Base-by-base conservation (phyloP, 1,140 invertebrate genomes). In the Cyrtorhinus lividipennis region DNA sequence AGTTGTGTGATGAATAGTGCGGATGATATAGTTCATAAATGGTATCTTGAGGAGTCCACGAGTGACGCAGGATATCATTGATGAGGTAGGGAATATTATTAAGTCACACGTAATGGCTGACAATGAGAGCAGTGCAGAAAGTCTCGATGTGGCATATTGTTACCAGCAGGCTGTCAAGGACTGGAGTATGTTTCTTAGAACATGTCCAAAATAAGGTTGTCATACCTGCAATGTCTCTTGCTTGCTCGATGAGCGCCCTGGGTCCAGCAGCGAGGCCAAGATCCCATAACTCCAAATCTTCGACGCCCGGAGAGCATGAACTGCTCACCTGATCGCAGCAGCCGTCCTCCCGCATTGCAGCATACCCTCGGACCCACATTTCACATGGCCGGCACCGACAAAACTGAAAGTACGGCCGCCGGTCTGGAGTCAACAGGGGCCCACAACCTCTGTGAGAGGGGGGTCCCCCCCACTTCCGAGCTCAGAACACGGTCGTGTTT, bases 241-340 rank as follows among this genome's bases (percentile, higher is more conserved):
- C 10, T 20, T 58, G 56, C 10, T 58, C 56, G 10, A 58, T 12
- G 26, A 58, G 5, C 10, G 23, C 56, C 20, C 56, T 58, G 10
- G 56, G 24, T 25, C 20, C 56, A 12, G 56, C 23, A 10, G 56
- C 22, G 5, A 58, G 22, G 5, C 56, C 56, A 20, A 58, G 26
- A 58, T 58, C 56, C 56, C 56, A 58, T 2, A 58, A 24, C 26
- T 58, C 56, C 22, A 58, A 27, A 58, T 58, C 56, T 20, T 58
- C 56, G 24, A 58, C 56, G 26, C 56, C 56, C 13, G 56, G 56
- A 15, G 56, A 58, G 22, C 56, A 58, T 20, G 56, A 58, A 24
- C 56, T 58, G 25, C 23, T 58, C 56, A 58, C 56, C 24, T 58
- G 56, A 58, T 58, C 56, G 56, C 56, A 58, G 56, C 56, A 58